phyloP scores from a whole-genome alignment of 2,888 invertebrate genomes.

The Romanomermis culicivorax region DNA sequence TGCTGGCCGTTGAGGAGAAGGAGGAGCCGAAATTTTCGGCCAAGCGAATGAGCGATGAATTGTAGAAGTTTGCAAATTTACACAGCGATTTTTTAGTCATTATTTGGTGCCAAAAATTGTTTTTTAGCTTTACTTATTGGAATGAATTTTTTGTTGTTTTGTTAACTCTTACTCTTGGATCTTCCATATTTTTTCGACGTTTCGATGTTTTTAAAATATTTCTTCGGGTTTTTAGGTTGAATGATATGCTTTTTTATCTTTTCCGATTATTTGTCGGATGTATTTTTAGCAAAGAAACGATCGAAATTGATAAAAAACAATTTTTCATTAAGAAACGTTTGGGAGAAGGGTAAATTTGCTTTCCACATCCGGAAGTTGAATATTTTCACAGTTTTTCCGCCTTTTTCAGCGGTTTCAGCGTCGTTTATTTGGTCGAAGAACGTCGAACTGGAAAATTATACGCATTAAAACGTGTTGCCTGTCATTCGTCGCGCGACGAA shows the following conservation, averaged over 20 bases:
- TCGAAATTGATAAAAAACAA: slow-evolving; percentile 47
- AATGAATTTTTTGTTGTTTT: neutral
- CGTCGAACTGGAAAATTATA: slow-evolving; percentile 42
- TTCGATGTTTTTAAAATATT: neutral
- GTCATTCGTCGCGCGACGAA: slow-evolving; percentile 55
- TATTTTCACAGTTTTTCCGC: slow-evolving; percentile 7
- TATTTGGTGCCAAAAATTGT: too few species aligned
- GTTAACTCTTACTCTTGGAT: too few species aligned
- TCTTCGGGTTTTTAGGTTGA: too few species aligned
- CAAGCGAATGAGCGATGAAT: neutral
- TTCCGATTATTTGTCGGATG: slow-evolving; percentile 35
- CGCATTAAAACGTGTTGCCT: slow-evolving; percentile 57
- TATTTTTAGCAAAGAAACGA: slow-evolving; percentile 48
- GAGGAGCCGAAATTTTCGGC: too few species aligned
- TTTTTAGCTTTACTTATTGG: too few species aligned
- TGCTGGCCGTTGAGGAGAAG: neutral
- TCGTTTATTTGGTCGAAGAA: slow-evolving; percentile 53
- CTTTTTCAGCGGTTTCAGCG: slow-evolving; percentile 51
- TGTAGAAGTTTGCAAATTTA: too few species aligned
- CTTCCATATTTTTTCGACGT: neutral
- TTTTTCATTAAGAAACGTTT: slow-evolving; percentile 47
- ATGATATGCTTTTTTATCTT: neutral
- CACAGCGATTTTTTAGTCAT: too few species aligned
- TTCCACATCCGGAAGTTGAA: slow-evolving; percentile 1
- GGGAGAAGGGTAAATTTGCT: slow-evolving; percentile 46